phyloP scores from a whole-genome alignment of 2,888 invertebrate species.

The Pandemis heparana region DNA sequence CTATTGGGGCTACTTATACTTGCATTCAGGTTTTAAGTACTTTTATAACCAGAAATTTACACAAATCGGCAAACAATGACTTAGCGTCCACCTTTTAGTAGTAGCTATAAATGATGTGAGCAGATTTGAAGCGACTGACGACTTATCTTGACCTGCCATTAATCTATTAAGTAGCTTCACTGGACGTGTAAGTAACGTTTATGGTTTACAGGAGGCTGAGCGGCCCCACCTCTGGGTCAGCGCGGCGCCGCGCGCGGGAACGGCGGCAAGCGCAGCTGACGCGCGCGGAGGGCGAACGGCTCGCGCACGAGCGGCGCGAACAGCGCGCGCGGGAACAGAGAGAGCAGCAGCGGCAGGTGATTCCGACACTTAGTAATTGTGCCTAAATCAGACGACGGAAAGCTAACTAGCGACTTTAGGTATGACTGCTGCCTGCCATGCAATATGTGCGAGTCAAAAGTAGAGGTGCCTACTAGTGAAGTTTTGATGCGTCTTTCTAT shows the following conservation, averaged over 20 bases:
- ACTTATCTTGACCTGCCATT: no score
- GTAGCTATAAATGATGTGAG: not conserved
- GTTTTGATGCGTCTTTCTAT: no score
- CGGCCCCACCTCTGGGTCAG: conserved; percentile 73
- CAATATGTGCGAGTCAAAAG: no score
- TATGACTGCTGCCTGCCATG: no score
- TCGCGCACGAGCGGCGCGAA: conserved; percentile 68
- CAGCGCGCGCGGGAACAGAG: conserved; percentile 61
- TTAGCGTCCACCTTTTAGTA: no score
- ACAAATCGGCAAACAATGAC: no score
- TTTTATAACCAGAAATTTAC: not conserved
- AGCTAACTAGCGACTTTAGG: no score
- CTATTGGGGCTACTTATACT: not conserved
- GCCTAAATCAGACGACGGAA: no score
- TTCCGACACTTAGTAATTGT: not conserved
- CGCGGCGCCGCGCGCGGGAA: conserved; percentile 70
- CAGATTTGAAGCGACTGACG: not conserved
- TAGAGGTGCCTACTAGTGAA: no score
- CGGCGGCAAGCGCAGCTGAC: conserved; percentile 68
- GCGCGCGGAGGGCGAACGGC: conserved; percentile 69
- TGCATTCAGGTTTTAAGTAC: not conserved
- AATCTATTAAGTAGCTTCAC: no score
- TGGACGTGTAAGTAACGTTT: no score
- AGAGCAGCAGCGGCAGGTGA: conserved; percentile 69
- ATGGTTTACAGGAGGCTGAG: conserved; percentile 66